phyloP scores from a whole-genome alignment of 1,140 invertebrate genomes.

The Drosophila ananassae region DNA sequence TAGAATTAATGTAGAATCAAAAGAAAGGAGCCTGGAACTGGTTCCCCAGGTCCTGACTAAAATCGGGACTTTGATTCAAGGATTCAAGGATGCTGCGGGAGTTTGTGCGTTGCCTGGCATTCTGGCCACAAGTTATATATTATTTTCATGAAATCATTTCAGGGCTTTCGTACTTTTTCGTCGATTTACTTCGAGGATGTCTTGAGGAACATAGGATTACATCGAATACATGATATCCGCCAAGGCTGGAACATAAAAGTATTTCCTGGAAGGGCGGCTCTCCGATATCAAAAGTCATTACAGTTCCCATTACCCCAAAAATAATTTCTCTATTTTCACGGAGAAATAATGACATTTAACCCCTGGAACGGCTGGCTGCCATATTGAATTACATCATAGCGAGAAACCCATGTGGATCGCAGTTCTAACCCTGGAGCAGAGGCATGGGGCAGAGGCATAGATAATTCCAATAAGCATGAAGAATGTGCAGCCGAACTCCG shows the following conservation, averaged over 20 bases:
- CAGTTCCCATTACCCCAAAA: not conserved
- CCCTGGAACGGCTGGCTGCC: slow-evolving; percentile 6
- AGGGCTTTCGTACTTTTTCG: too few species aligned
- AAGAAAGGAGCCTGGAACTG: too few species aligned
- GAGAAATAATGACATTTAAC: slow-evolving; percentile 21
- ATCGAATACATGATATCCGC: too few species aligned
- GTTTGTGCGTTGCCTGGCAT: too few species aligned
- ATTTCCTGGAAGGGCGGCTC: not conserved
- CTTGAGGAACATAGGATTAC: too few species aligned
- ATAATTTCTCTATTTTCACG: not conserved
- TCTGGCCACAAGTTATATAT: not conserved
- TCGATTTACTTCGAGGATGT: too few species aligned
- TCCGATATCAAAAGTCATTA: not conserved
- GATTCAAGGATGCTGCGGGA: too few species aligned
- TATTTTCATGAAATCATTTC: not conserved
- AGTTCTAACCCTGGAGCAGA: slow-evolving; percentile 10
- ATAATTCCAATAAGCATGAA: slow-evolving; percentile 74
- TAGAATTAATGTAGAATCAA: not conserved
- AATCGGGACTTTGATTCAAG: too few species aligned
- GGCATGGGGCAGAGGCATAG: slow-evolving; percentile 36
- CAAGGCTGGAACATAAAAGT: not conserved
- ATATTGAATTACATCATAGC: slow-evolving; percentile 31
- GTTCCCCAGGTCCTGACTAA: too few species aligned
- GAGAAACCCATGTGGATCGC: slow-evolving; percentile 4
- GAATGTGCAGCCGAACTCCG: slow-evolving; percentile 11